These are phyloP conservation scores for Athene cunicularia DNA, from an alignment of 2,113 vertebrate species.

Conservation along the genomic window DNA sequence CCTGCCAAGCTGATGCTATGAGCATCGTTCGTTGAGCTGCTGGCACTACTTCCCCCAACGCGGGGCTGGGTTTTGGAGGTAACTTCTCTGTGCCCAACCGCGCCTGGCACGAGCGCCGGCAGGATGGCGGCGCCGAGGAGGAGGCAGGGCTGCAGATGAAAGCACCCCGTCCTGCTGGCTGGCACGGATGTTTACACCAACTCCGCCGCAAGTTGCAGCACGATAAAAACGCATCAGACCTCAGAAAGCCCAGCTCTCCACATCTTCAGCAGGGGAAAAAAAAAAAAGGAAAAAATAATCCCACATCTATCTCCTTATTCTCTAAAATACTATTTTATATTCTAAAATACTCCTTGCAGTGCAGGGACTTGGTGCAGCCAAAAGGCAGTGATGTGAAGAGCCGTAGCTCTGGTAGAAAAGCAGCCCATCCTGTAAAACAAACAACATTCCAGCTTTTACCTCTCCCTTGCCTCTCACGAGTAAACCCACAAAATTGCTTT, in stretches of 20 bases:
- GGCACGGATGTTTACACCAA: not conserved
- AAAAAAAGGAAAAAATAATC: not conserved
- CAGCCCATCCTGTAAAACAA: slow-evolving; percentile 11
- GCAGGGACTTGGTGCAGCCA: not conserved
- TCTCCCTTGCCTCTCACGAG: not conserved
- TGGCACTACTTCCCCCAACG: not conserved
- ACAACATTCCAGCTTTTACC: slow-evolving; percentile 18
- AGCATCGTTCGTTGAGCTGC: not conserved
- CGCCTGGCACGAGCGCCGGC: not conserved
- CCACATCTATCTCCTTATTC: not conserved
- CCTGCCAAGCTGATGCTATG: not conserved
- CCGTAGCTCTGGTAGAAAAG: not conserved
- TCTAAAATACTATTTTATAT: not conserved
- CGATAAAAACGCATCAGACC: not conserved
- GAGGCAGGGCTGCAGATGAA: not conserved
- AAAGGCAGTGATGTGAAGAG: not conserved
- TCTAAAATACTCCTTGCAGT: not conserved
- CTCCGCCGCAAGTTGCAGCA: fast-evolving
- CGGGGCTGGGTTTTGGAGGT: not conserved
- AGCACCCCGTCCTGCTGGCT: not conserved
- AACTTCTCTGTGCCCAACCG: not conserved
- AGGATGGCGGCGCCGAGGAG: not conserved
- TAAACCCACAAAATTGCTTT: not conserved
- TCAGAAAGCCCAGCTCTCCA: not conserved
- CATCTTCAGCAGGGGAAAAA: fast-evolving